Evolutionary conservation across 2,113 vertebrate species (phyloP).

Genomic region (Pseudorhombus dupliciocellatus): DNA sequence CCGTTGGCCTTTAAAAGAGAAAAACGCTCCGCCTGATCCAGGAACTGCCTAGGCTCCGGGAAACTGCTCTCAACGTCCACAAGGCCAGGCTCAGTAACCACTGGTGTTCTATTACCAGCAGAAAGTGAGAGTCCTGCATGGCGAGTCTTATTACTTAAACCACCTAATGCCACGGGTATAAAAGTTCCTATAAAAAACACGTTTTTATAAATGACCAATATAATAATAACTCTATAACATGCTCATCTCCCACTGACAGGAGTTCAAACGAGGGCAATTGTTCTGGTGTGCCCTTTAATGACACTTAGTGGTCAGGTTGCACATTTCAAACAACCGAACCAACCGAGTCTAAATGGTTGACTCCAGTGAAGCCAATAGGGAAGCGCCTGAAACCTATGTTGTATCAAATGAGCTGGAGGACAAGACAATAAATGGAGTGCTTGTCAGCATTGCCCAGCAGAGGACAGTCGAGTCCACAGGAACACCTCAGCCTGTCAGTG

Average conservation of each 20-base stretch:
- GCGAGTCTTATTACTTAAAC: neutral
- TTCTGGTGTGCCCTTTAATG: neutral
- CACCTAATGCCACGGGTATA: neutral
- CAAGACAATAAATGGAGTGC: neutral
- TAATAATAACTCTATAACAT: neutral
- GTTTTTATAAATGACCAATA: neutral
- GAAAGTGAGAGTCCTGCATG: constrained; percentile 69
- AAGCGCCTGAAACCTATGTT: too few species aligned
- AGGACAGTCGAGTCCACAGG: neutral
- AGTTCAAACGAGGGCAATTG: neutral
- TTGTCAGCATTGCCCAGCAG: neutral
- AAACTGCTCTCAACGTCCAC: constrained; percentile 20
- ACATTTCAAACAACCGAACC: neutral
- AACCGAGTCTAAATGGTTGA: too few species aligned
- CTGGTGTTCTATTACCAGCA: constrained; percentile 66
- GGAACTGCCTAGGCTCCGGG: constrained; percentile 5
- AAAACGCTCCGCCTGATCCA: constrained; percentile 38
- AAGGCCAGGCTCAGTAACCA: constrained; percentile 46
- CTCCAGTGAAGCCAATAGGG: too few species aligned
- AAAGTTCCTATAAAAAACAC: neutral
- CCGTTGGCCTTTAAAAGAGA: constrained; percentile 3
- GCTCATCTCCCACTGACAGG: neutral
- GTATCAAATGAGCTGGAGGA: neutral
- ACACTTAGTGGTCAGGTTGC: neutral
- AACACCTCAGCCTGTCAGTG: neutral